Base-by-base conservation (phyloP, 2,888 invertebrate species). In the Eupeodes luniger region DNA sequence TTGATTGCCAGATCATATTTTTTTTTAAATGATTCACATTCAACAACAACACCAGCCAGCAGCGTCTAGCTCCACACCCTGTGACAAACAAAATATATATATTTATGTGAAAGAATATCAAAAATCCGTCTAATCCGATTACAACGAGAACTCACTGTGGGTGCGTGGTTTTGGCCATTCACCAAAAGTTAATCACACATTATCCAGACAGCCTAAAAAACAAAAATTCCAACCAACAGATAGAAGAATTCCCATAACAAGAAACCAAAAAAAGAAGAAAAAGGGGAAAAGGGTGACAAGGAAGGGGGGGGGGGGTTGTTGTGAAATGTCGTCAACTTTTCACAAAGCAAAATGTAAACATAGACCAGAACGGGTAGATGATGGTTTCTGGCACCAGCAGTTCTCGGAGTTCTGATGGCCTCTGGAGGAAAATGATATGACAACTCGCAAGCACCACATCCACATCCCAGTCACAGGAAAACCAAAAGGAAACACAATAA, bases 41-140 rank as follows among this genome's bases (percentile, higher is more conserved):
- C 14, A 36, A 7, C 16, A 76, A 72, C 16, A 40, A 62, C 14
- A 49, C 19, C 40, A 40, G 40, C 40, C 40, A 66, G 14, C n/a
- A 27, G 14, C 36, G 83, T 53, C 75, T 69, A 34, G 6, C 19
- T 19, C 87, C 88, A 88, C 85, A 61, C 81, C 75, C 61, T 70
- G 55, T 61, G 70, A 67, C 5, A 55, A 12, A 36, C 34, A 4
- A 36, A 12, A 34, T 2, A 14, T 12, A 27, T 19, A 36, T 47
- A 27, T 27, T 27, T 27, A 27, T 27, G 27, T 40, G 44, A 5
- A 47, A 59, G 64, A 78, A 83, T 83, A 83, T 80, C 79, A 66
- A 74, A 81, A 84, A 74, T 77, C 78, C 78, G 47, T 79, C 81
- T 88, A 88, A 88, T 85, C 88, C 88, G 85, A 88, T 88, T 85